phyloP scores from a whole-genome alignment of 2,797 vertebrate species.

The Notoglanidium macrostoma region DNA sequence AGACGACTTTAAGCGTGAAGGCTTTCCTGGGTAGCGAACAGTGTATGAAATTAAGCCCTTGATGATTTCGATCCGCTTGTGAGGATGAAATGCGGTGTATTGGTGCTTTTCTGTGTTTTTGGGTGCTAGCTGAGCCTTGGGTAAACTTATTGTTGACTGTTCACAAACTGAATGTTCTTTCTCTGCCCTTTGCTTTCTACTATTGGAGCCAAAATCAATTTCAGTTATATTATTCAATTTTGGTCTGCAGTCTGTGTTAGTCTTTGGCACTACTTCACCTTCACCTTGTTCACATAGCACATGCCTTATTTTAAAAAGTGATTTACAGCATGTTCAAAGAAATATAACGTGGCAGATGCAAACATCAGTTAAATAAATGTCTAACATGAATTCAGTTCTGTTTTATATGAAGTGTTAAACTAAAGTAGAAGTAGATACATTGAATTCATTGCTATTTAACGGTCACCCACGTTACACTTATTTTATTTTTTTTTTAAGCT shows the following conservation, averaged over 20 bases:
- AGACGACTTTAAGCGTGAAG: too few relatives aligned
- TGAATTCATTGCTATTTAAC: not conserved
- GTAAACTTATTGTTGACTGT: not conserved
- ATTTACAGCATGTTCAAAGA: not conserved
- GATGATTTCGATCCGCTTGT: not conserved
- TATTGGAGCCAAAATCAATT: slow-evolving; percentile 8
- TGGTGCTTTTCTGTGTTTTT: not conserved
- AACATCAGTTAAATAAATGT: not conserved
- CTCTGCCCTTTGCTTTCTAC: slow-evolving; percentile 6
- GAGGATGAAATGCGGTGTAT: not conserved
- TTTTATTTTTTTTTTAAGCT: not conserved
- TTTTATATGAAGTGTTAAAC: not conserved
- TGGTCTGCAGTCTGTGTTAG: not conserved
- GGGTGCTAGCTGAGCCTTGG: too few relatives aligned
- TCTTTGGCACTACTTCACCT: not conserved
- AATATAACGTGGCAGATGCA: slow-evolving; percentile 24
- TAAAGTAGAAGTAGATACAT: not conserved
- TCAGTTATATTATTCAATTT: slow-evolving; percentile 7
- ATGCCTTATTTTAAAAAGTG: not conserved
- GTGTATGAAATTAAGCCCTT: not conserved
- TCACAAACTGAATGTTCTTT: not conserved
- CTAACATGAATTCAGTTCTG: not conserved
- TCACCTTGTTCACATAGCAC: not conserved
- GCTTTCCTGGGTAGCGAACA: not conserved
- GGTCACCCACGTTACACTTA: not conserved